Base-by-base conservation (phyloP, 2,888 invertebrate genomes). In the Spodoptera exigua region DNA sequence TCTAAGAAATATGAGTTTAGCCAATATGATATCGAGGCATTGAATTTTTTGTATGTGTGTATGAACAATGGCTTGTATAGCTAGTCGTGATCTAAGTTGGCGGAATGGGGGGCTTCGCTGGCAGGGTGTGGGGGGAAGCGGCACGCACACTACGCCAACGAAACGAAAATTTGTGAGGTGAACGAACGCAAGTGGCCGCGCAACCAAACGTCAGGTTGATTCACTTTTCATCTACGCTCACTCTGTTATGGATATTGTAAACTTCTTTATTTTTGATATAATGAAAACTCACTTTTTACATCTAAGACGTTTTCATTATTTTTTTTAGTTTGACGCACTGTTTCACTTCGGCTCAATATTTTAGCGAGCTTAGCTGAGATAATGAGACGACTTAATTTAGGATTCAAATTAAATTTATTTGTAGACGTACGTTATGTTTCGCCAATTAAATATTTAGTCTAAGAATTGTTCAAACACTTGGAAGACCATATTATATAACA, bases 101-200 rank as follows among this genome's bases (percentile, higher is more conserved):
- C 86, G 79, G 87, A 88, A 88, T 88, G 82, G 87, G 83, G 84
- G 87, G 81, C 40, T 78, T 44, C 14, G 56, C 57, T 61, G 10
- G 47, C 47, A 61, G 70, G 70, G 74, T 68, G 61, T 73, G 73
- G 69, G 81, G 76, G 78, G 78, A 75, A 76, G 76, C 70, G 76
- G 76, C 82, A 86, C 84, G 87, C 86, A 87, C 88, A 87, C 87
- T 76, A 81, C 86, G 80, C 91, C 89, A 92, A 93, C 91, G 92
- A 93, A 93, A 93, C 92, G 90, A 94, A 94, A 94, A 94, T 94
- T 94, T 90, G 93, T 90, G 89, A 90, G 94, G 91, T 93, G 89
- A 92, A 91, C 86, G 93, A 89, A 90, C 94, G 88, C 86, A 78
- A 89, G 89, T 92, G 91, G 92, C 94, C 93, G 92, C 91, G 83